Evolutionary conservation across 2,888 invertebrate genomes (phyloP).

Genomic region (Hyppa rectilinea): DNA sequence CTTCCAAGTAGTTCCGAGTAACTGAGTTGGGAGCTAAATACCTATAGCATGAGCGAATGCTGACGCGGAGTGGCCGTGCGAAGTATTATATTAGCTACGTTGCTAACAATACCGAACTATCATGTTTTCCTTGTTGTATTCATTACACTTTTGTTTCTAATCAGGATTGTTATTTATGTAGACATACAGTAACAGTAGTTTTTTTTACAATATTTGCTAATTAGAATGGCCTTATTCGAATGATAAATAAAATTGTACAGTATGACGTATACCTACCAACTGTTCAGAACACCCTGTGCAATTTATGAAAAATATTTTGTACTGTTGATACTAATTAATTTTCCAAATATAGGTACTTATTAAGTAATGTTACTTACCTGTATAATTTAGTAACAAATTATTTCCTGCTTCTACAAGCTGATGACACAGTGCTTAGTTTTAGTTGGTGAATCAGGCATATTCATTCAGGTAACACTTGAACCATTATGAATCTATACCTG

Average conservation of each 20-base stretch:
- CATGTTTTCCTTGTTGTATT: conserved; percentile 77
- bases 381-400: neutral
- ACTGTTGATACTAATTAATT: neutral
- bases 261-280: neutral
- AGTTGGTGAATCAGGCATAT: neutral
- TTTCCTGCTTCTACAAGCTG: neutral
- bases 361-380: neutral
- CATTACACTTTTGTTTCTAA: conserved; percentile 59
- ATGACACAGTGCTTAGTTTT: neutral
- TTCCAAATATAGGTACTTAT: neutral
- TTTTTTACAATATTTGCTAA: neutral
- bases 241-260: neutral
- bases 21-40: conserved; percentile 66
- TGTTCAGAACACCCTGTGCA: neutral
- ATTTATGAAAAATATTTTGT: neutral
- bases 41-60: conserved; percentile 69
- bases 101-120: conserved; percentile 73
- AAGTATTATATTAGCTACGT: conserved; percentile 68
- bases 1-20: conserved; percentile 75
- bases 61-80: conserved; percentile 67
- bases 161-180: conserved; percentile 28
- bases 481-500: no score
- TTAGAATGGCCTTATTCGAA: neutral
- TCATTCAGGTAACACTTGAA: neutral
- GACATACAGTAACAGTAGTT: neutral